phyloP scores from a whole-genome alignment of 1,140 invertebrate genomes.

The Charaxes varanes region DNA sequence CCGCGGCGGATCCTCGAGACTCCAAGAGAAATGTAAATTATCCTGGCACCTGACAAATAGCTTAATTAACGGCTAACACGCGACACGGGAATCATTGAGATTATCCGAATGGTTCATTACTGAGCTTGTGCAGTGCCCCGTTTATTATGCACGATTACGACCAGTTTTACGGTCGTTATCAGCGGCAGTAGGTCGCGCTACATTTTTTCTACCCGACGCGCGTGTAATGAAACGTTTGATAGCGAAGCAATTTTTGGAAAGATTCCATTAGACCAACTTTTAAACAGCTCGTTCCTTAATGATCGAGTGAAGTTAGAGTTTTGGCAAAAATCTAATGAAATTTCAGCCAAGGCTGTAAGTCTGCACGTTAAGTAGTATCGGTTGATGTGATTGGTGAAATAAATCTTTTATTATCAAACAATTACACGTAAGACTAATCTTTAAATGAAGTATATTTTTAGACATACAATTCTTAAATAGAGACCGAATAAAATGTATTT shows the following conservation, averaged over 20 bases:
- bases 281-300: too few species aligned
- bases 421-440: too few species aligned
- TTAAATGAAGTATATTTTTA: too few species aligned
- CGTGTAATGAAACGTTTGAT: conserved; percentile 16
- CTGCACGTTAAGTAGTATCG: too few species aligned
- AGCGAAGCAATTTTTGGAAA: conserved; percentile 11
- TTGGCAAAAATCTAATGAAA: too few species aligned
- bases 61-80: conserved; percentile 71
- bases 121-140: conserved; percentile 20
- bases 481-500: too few species aligned
- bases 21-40: conserved; percentile 68
- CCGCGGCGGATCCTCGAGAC: conserved; percentile 42
- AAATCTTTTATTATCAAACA: too few species aligned
- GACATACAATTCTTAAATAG: too few species aligned
- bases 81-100: conserved; percentile 58
- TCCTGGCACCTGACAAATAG: conserved; percentile 68
- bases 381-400: too few species aligned
- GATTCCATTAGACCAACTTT: conserved; percentile 8
- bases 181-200: conserved; percentile 28
- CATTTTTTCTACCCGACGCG: conserved; percentile 23
- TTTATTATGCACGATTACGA: conserved; percentile 38
- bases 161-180: conserved; percentile 26
- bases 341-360: too few species aligned
- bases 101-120: conserved; percentile 54
- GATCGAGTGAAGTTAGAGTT: too few species aligned